Base-by-base conservation (phyloP, 2,113 vertebrate genomes). In the Zeus faber region DNA sequence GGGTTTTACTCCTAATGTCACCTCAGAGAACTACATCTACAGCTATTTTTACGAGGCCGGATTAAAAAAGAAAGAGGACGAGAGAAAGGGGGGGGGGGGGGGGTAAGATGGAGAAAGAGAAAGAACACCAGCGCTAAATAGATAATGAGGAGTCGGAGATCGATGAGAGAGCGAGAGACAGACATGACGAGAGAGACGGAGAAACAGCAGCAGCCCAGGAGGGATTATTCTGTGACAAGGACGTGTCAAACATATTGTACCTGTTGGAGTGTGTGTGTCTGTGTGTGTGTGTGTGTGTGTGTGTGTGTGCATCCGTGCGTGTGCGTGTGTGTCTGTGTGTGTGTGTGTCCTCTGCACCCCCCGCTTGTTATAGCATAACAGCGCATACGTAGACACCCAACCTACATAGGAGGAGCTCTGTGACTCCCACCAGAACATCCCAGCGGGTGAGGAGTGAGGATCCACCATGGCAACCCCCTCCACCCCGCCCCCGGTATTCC, bases 331-430 rank as follows among this genome's bases (percentile, higher is more conserved):
- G 50, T 35, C 33, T 21, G 10, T 20, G 52, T 21, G 18, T n/a
- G 29, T 51, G 40, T 29, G 51, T 37, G 50, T 35, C 33, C 46
- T 33, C 47, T 48, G 37, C 29, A 17, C 54, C 55, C n/a, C 67
- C 55, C 44, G 47, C 9, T 69, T 69, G 74, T 74, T 72, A 76
- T 69, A 71, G 75, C 46, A 7, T 35, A 52, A 51, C 33, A 26
- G 53, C 11, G 21, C 2, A 27, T 24, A 22, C 5, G 11, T 75
- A 44, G 27, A n/a, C n/a, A n/a, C n/a, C n/a, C n/a, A n/a, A n/a
- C n/a, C n/a, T n/a, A n/a, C n/a, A n/a, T n/a, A n/a, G n/a, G n/a
- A n/a, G n/a, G n/a, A n/a, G n/a, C n/a, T n/a, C n/a, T n/a, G n/a
- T n/a, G n/a, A n/a, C n/a, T n/a, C n/a, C n/a, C n/a, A n/a, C n/a